phyloP scores from a whole-genome alignment of 2,113 vertebrate species.

The Microtus pennsylvanicus region DNA sequence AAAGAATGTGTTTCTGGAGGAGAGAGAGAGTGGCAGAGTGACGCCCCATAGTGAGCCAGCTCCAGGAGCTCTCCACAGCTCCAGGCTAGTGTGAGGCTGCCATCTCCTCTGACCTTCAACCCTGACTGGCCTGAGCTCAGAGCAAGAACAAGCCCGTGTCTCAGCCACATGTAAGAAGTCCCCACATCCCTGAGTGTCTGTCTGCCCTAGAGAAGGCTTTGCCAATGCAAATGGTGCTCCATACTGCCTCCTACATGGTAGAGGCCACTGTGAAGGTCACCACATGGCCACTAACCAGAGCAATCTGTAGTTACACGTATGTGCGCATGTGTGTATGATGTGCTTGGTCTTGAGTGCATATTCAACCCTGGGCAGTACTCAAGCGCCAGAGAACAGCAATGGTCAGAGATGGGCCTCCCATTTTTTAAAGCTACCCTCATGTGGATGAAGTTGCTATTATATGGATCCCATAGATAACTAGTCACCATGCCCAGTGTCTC shows the following conservation, averaged over 20 bases:
- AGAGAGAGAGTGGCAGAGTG: background rate
- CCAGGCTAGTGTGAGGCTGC: background rate
- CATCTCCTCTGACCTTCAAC: background rate
- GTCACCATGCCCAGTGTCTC: too few relatives aligned
- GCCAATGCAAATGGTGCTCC: background rate
- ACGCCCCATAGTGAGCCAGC: background rate
- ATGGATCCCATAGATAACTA: background rate
- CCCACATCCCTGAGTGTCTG: background rate
- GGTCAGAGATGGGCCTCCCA: background rate
- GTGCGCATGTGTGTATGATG: background rate
- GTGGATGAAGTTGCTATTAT: background rate
- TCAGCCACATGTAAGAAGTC: too few relatives aligned
- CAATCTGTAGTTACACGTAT: background rate
- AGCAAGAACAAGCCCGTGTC: background rate
- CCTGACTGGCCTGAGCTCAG: background rate
- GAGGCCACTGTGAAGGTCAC: background rate
- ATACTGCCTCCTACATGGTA: background rate
- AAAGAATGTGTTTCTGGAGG: conserved; percentile 16
- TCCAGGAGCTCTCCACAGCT: background rate
- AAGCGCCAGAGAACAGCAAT: background rate
- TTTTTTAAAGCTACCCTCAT: background rate
- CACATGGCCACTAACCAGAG: background rate
- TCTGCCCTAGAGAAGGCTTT: background rate
- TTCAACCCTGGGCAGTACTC: background rate
- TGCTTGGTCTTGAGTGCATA: background rate